Percentiles rank a stretch among this genome's conserved stretches.
These are phyloP conservation scores for Arnoldichthys spilopterus DNA, from an alignment of 2,797 vertebrate genomes.

Conservation along the genomic window DNA sequence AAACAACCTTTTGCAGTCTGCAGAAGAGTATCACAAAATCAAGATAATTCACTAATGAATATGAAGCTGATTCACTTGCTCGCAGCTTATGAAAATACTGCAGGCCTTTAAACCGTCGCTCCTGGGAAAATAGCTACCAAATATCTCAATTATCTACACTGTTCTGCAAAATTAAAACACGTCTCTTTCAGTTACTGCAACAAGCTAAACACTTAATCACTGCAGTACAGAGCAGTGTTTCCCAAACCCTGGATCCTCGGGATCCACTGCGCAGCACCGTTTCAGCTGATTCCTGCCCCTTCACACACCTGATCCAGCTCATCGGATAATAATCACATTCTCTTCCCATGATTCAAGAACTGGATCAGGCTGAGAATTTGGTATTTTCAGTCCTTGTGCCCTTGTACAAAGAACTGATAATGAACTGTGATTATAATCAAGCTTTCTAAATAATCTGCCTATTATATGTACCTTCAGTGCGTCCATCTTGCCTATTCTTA, in stretches of 20 bases:
- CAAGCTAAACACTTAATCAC: too few species aligned
- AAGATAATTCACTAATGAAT: constrained; percentile 52
- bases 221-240: too few species aligned
- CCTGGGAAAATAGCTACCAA: neutral
- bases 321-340: too few species aligned
- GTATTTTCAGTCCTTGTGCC: too few species aligned
- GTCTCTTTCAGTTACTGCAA: neutral
- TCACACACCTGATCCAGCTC: too few species aligned
- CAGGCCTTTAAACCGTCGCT: constrained; percentile 29
- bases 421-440: neutral
- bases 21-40: constrained; percentile 49
- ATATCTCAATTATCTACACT: neutral
- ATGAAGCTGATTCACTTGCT: constrained; percentile 31
- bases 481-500: constrained; percentile 3
- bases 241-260: too few species aligned
- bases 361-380: too few species aligned
- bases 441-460: neutral
- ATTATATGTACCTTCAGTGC: neutral
- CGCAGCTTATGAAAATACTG: constrained; percentile 46
- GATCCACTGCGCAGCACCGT: too few species aligned
- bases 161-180: constrained; percentile 36
- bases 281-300: too few species aligned
- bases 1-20: constrained; percentile 61
- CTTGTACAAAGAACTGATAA: neutral
- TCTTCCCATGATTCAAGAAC: too few species aligned